Evolutionary conservation across 2,797 vertebrate genomes (phyloP).

Genomic region (Poliocrania exsul): DNA sequence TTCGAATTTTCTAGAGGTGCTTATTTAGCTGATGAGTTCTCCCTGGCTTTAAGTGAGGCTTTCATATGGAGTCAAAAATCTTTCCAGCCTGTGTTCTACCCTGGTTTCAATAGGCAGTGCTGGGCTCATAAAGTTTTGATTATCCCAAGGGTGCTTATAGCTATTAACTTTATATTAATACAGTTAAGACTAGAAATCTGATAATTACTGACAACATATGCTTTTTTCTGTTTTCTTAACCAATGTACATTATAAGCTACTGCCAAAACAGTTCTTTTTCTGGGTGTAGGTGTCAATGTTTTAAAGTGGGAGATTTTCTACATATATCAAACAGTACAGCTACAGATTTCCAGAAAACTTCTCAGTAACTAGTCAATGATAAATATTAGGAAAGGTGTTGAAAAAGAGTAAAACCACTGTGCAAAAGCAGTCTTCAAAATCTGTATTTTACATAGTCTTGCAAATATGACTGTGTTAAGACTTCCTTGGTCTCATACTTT

Average conservation of each 20-base stretch:
- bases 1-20: too few species aligned
- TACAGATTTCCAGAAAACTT: neutral
- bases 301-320: neutral
- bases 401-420: neutral
- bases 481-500: neutral
- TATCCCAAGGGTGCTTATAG: too few species aligned
- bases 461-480: neutral
- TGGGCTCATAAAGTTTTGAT: too few species aligned
- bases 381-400: neutral
- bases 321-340: neutral
- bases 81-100: too few species aligned
- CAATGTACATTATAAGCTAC: neutral
- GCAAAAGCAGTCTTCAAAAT: neutral
- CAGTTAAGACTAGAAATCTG: neutral
- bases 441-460: neutral
- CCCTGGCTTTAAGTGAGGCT: too few species aligned
- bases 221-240: neutral
- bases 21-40: too few species aligned
- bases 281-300: neutral
- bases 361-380: neutral
- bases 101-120: too few species aligned
- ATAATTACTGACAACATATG: rapidly evolving
- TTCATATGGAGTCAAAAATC: too few species aligned
- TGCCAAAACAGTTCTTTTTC: neutral
- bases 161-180: too few species aligned